These are phyloP conservation scores for Rhynchophorus ferrugineus DNA, from an alignment of 1,140 invertebrate species.

Conservation along the genomic window DNA sequence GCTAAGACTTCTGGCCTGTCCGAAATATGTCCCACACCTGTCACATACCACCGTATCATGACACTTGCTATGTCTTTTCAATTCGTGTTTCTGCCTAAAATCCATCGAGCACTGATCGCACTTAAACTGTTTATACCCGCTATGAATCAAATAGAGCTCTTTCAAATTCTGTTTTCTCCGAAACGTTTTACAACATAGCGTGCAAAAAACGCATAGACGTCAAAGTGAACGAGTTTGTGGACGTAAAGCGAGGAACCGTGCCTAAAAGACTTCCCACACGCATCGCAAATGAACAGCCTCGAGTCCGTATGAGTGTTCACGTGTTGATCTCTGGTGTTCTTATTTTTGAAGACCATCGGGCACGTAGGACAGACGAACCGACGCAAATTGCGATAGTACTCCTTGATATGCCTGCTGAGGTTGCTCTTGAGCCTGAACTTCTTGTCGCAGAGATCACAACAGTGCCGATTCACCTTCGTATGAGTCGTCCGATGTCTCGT, in stretches of 20 bases:
- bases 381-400: slow-evolving; percentile 37
- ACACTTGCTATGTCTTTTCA: slow-evolving; percentile 28
- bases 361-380: slow-evolving; percentile 41
- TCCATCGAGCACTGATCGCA: slow-evolving; percentile 28
- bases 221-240: slow-evolving; percentile 94
- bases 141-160: slow-evolving; percentile 31
- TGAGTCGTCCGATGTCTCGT: slow-evolving; percentile 46
- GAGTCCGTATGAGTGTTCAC: slow-evolving; percentile 56
- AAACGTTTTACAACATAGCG: slow-evolving; percentile 52
- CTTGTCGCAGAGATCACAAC: slow-evolving; percentile 50
- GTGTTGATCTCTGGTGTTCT: slow-evolving; percentile 54
- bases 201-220: slow-evolving; percentile 72
- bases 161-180: slow-evolving; percentile 27
- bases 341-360: slow-evolving; percentile 42
- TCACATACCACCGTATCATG: slow-evolving; percentile 11
- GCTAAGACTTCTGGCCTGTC: neutral
- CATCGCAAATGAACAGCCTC: slow-evolving; percentile 56
- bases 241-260: slow-evolving; percentile 61
- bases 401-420: slow-evolving; percentile 32
- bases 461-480: slow-evolving; percentile 44
- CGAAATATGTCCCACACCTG: neutral
- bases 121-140: slow-evolving; percentile 29
- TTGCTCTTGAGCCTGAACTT: slow-evolving; percentile 36
- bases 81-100: slow-evolving; percentile 26
- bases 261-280: slow-evolving; percentile 44